phyloP scores from a whole-genome alignment of 2,797 vertebrate genomes.

The Protosalanx chinensis region DNA sequence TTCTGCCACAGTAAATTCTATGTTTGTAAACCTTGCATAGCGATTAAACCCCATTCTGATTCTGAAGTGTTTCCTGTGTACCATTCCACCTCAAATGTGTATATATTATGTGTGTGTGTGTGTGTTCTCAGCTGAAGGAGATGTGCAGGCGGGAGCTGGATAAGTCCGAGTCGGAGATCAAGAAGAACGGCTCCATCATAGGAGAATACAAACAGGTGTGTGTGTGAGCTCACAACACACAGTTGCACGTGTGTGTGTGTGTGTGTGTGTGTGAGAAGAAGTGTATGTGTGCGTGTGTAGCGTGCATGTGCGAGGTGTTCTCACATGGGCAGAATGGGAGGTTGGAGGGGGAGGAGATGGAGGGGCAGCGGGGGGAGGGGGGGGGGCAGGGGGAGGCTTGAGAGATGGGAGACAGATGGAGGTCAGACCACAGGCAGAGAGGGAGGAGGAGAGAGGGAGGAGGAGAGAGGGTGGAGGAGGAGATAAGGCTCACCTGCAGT shows the following conservation, averaged over 20 bases:
- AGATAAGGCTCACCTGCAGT: not conserved
- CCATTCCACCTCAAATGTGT: not conserved
- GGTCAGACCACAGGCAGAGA: conserved; percentile 6
- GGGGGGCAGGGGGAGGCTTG: not conserved
- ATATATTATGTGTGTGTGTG: conserved; percentile 12
- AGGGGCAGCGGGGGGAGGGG: conserved; percentile 1
- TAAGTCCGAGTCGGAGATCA: conserved; percentile 97
- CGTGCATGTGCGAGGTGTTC: no score
- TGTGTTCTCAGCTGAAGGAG: conserved; percentile 86
- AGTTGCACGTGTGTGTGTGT: not conserved
- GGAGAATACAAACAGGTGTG: conserved; percentile 97
- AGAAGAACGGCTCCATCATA: conserved; percentile 97
- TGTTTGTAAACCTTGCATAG: no score
- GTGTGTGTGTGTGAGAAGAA: not conserved
- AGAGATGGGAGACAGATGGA: not conserved
- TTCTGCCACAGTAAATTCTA: no score
- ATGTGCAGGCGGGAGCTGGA: conserved; percentile 97
- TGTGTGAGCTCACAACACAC: conserved; percentile 11
- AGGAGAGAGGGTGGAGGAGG: not conserved
- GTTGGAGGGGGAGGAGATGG: not conserved
- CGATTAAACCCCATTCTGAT: no score
- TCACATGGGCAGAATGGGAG: not conserved
- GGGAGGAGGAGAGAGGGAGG: not conserved
- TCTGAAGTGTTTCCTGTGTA: no score
- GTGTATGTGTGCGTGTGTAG: not conserved